Evolutionary conservation across 2,888 invertebrate genomes (phyloP), one percentile per base, ranked within the genome.

Genomic region (Gymnocheta viridis): DNA sequence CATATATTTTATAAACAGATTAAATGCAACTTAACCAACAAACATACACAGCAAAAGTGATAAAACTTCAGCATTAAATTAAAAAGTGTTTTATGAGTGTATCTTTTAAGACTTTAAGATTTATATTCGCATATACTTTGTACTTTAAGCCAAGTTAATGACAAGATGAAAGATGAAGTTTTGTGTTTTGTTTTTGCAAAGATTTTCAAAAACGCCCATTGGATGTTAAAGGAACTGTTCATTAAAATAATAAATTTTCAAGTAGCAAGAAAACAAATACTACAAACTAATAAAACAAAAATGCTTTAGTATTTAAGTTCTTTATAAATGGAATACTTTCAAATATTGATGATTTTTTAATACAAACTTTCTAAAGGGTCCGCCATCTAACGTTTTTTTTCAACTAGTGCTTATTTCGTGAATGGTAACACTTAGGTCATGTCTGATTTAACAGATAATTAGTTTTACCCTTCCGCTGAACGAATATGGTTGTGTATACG

Each of bases 1-100:
- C 14, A 38, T 4, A 47, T 77, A 60, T 51, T 58, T 67, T 60
- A 38, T 24, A 47, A 72, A 66, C 79, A 56, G 79, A 79, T 79
- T 72, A 79, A 79, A 47, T 79, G 62, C 64, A 70, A 79, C 56
- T 47, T 14, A 60, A 70, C 32, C 19, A 35, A 79, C 19, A 56
- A 64, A 14, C 29, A 9, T 35, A 6, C 17, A 19, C 10, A 44
- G n/a, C 27, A 47, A 49, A 58, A 38, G 58, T 77, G 77, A 44
- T 38, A 70, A 70, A 78, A 62, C 44, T 51, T 41, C n/a, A 32
- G 29, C 51, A 70, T 69, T 32, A 29, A 60, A 78, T 32, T 70
- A 44, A 78, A 78, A 60, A 67, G 32, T 67, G 47, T 58, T 66
- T 76, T 77, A 58, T 58, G 66, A 56, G 9, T 51, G 29, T 19